phyloP scores from a whole-genome alignment of 1,140 invertebrate genomes.

The Triops longicaudatus region DNA sequence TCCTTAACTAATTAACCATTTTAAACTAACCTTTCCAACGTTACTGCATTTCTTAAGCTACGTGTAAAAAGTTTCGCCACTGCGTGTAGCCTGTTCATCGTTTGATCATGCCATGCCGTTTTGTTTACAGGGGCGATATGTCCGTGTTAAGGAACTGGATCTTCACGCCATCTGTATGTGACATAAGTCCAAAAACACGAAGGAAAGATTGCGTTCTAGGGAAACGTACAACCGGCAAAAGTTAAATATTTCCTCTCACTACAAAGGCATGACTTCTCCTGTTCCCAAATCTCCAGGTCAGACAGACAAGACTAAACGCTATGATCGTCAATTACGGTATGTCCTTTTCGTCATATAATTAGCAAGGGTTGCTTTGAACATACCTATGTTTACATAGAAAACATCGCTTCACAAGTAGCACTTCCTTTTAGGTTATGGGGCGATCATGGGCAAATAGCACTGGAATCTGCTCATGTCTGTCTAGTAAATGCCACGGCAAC shows the following conservation, averaged over 20 bases:
- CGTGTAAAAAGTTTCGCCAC: no score
- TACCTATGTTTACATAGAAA: not conserved
- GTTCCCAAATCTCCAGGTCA: not conserved
- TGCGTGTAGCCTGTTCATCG: no score
- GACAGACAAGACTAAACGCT: not conserved
- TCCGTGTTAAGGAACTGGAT: no score
- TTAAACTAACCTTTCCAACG: no score
- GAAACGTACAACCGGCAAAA: not conserved
- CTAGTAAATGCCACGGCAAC: conserved; percentile 88
- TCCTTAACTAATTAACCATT: no score
- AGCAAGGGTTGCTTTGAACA: not conserved
- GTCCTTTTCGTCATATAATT: not conserved
- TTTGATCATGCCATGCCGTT: no score
- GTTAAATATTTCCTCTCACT: not conserved
- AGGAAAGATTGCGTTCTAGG: not conserved
- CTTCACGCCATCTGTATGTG: no score
- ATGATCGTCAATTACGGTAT: not conserved
- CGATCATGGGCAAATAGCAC: conserved; percentile 82
- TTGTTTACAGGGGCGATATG: no score
- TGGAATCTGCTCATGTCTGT: conserved; percentile 85
- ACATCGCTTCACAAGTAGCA: conserved; percentile 29
- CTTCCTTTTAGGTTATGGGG: conserved; percentile 88
- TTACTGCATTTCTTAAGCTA: no score
- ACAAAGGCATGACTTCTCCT: not conserved
- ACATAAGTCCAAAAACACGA: not conserved